Evolutionary conservation across 2,797 vertebrate species (phyloP).

Genomic region (Fistularia commersonii): DNA sequence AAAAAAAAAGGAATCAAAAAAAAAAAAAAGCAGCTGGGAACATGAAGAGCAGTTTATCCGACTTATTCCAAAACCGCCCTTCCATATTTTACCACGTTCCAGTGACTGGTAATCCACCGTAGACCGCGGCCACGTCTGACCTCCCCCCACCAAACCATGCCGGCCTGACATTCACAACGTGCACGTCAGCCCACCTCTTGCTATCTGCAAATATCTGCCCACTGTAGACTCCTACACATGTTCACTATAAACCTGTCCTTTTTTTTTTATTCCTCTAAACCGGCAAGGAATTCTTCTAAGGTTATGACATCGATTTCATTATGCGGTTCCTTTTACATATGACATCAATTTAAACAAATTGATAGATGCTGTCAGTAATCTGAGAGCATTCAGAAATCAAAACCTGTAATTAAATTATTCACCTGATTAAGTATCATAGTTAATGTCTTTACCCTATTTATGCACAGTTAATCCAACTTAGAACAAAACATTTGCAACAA

Average conservation of each 20-base stretch:
- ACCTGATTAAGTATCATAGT: too few relatives aligned
- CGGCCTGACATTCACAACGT: slow-evolving; percentile 46
- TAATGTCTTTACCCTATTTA: too few relatives aligned
- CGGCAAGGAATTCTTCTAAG: not conserved
- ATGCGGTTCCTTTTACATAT: too few relatives aligned
- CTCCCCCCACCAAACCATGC: slow-evolving; percentile 27
- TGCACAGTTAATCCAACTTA: too few relatives aligned
- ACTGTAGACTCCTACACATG: slow-evolving; percentile 13
- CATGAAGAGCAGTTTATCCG: slow-evolving; percentile 63
- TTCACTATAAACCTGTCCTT: slow-evolving; percentile 24
- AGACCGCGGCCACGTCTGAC: slow-evolving; percentile 38
- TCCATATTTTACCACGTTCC: slow-evolving; percentile 29
- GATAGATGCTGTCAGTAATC: too few relatives aligned
- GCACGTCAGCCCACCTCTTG: slow-evolving; percentile 33
- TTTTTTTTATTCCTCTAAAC: slow-evolving; percentile 33
- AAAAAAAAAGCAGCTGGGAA: slow-evolving; percentile 36
- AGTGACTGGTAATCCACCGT: slow-evolving; percentile 38
- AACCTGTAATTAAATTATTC: too few relatives aligned
- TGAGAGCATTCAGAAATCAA: too few relatives aligned
- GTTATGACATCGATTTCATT: too few relatives aligned
- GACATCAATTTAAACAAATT: too few relatives aligned
- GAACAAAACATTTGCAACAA: too few relatives aligned
- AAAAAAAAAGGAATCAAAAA: too few relatives aligned
- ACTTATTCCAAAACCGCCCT: slow-evolving; percentile 51
- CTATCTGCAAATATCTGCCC: not conserved